These are phyloP conservation scores for Petrolisthes manimaculis DNA, from an alignment of 2,888 invertebrate species.

Conservation along the genomic window DNA sequence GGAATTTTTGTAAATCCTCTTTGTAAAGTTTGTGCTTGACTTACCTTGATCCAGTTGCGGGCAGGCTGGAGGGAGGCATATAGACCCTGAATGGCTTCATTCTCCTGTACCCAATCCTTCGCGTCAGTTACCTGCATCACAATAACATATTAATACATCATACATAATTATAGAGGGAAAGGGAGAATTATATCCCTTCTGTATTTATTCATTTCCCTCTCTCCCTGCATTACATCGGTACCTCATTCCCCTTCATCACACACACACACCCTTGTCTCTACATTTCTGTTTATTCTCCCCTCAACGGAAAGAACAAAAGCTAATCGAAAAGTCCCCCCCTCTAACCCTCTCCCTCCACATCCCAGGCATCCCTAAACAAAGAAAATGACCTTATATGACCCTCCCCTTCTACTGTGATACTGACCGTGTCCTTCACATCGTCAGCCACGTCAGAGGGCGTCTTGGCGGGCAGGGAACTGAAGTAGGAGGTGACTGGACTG, in stretches of 20 bases:
- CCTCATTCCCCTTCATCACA: neutral
- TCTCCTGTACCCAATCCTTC: slow-evolving; percentile 38
- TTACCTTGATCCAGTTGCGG: slow-evolving; percentile 45
- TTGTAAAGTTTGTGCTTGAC: neutral
- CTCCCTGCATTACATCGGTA: too few species aligned
- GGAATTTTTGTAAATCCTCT: too few species aligned
- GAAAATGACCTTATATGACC: neutral
- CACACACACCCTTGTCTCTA: neutral
- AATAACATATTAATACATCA: neutral
- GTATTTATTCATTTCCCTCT: too few species aligned
- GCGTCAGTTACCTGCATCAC: slow-evolving; percentile 31
- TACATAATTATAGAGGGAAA: neutral
- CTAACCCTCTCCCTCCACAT: neutral
- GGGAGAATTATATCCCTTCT: too few species aligned
- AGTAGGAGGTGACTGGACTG: slow-evolving; percentile 17
- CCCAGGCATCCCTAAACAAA: neutral
- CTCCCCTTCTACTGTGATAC: neutral
- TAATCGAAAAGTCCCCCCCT: too few species aligned
- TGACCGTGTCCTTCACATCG: slow-evolving; percentile 6
- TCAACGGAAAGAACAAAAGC: too few species aligned
- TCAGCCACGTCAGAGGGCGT: slow-evolving; percentile 8
- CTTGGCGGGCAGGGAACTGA: slow-evolving; percentile 8
- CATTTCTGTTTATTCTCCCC: too few species aligned
- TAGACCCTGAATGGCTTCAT: slow-evolving; percentile 31
- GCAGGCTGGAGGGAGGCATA: slow-evolving; percentile 18